A percentile compares a stretch with the other conserved stretches of the same genome.
phyloP scores from a whole-genome alignment of 2,797 vertebrate species.

The Schizopygopsis malacanthus region DNA sequence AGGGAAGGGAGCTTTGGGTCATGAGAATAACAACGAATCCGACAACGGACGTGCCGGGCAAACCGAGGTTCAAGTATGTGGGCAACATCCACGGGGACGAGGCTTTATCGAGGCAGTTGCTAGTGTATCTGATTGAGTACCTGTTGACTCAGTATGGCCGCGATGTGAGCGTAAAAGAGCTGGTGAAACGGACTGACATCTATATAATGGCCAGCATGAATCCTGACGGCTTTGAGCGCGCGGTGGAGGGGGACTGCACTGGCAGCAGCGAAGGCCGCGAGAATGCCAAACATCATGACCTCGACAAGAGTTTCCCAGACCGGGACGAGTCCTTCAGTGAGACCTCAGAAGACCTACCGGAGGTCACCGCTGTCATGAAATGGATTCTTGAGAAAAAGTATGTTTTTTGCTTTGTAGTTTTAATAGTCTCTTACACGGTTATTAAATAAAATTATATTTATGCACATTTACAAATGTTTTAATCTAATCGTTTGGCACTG shows the following conservation, averaged over 20 bases:
- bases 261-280: conserved; percentile 74
- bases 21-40: conserved; percentile 84
- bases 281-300: conserved; percentile 81
- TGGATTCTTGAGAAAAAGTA: conserved; percentile 92
- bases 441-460: no score
- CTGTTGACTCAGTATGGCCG: conserved; percentile 79
- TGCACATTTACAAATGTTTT: no score
- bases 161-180: conserved; percentile 79
- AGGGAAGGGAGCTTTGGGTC: conserved; percentile 87
- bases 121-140: conserved; percentile 86
- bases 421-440: not conserved
- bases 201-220: conserved; percentile 95
- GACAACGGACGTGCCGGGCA: conserved; percentile 74
- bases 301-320: conserved; percentile 92
- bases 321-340: conserved; percentile 73
- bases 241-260: conserved; percentile 83
- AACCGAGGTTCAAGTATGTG: conserved; percentile 90
- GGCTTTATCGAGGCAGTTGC: conserved; percentile 89
- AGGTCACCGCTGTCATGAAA: conserved; percentile 85
- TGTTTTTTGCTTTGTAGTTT: conserved; percentile 42
- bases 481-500: not conserved
- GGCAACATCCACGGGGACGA: conserved; percentile 98
- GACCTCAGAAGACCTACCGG: conserved; percentile 75
- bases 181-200: conserved; percentile 88
- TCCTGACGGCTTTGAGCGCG: conserved; percentile 92